Conservation (phyloP, 2,113 vertebrate genomes). For the Tetrao urogallus region DNA sequence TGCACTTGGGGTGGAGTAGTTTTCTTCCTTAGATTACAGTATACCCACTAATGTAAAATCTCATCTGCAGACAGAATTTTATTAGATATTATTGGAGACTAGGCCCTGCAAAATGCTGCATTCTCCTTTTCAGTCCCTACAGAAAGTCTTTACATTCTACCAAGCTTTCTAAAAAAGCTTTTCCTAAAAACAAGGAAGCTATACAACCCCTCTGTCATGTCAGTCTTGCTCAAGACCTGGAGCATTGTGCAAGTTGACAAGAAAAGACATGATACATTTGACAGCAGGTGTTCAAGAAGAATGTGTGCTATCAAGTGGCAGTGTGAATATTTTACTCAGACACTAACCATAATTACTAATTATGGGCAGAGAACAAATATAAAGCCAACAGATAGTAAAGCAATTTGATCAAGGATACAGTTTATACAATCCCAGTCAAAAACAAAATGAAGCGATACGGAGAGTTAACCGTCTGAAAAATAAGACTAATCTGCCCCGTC, state of each 20-base stretch:
- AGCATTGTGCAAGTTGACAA: conserved; percentile 72
- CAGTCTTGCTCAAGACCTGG: conserved; percentile 70
- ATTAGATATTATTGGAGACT: not conserved
- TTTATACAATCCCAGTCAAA: not conserved
- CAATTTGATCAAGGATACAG: not conserved
- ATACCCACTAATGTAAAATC: not conserved
- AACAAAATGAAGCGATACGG: not conserved
- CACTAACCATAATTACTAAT: conserved; percentile 13
- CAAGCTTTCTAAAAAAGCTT: conserved; percentile 48
- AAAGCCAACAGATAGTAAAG: not conserved
- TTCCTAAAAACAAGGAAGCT: conserved; percentile 52
- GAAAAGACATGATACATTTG: conserved; percentile 73
- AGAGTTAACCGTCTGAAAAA: not conserved
- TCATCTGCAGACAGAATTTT: not conserved
- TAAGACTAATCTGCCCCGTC: not conserved
- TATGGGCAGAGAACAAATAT: conserved; percentile 30
- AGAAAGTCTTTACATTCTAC: not conserved
- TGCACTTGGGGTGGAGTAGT: conserved; percentile 14
- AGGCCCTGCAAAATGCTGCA: not conserved
- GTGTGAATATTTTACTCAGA: conserved; percentile 5
- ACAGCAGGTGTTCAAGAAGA: conserved; percentile 75
- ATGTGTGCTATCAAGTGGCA: conserved; percentile 35
- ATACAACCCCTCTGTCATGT: conserved; percentile 25
- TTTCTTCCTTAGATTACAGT: not conserved
- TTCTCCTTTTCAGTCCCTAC: not conserved